Base-by-base conservation (phyloP, 2,113 vertebrate species). In the Castor canadensis region DNA sequence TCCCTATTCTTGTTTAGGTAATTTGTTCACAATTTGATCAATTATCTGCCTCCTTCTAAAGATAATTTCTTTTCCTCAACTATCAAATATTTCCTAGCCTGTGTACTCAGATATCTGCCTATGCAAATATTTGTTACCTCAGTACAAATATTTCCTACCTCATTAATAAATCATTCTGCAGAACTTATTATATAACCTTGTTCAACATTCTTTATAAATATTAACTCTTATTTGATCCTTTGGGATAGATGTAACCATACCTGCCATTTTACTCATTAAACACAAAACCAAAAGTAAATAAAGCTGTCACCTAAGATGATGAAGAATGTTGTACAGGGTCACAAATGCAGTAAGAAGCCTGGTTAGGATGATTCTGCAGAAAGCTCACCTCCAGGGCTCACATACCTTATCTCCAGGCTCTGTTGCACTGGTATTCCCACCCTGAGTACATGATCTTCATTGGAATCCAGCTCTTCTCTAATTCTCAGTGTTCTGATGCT, bases 371-470 rank as follows among this genome's bases (percentile, higher is more conserved):
- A 10, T 9, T 10, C 30, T 19, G 71, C 16, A 43, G 49, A 17
- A 72, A 40, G 5, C 9, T 69, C 52, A 28, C 3, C 26, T 6
- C 43, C 6, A 2, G 30, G 7, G 1, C 6, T 3, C 9, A 9
- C 22, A 0, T 4, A 10, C 11, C 40, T 64, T 7, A 4, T 12
- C 38, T 32, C 32, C 5, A 30, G 45, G 3, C 17, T 87, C 20
- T 69, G 0, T 9, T 26, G 54, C 49, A 3, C 20, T 22, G 17
- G 35, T 4, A 26, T 64, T 28, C 32, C 56, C 32, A 26, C 6
- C 1, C 32, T 72, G 54, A 24, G 12, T 40, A 5, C 11, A 24
- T 12, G 54, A 22, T 56, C 72, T 85, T 52, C 85, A 32, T 72
- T 26, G 52, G 22, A 15, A 58, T 60, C 10, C 32, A 49, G 12